Base-by-base conservation (phyloP, 1,140 invertebrate genomes). In the Thaumatotibia leucotreta region DNA sequence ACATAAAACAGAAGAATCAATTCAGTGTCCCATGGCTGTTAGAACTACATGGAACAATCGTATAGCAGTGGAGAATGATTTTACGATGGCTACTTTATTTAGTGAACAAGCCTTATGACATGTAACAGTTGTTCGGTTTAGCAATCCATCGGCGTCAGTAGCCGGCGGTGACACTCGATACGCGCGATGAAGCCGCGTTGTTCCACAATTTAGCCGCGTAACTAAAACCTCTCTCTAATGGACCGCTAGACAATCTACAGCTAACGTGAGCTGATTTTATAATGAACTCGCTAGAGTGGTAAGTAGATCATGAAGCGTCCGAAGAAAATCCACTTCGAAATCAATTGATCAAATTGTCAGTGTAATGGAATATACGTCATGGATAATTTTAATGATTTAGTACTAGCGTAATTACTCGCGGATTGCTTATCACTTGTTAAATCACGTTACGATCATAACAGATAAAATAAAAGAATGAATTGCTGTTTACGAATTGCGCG, bases 181-280 rank as follows among this genome's bases (percentile, higher is more conserved):
- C 75, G 69, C 62, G 29, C 72, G 68, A 82, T 77, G 75, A 84
- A 83, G 83, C 74, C 76, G 77, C 82, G 80, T 77, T 84, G 85
- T 84, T 87, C 82, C 76, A 86, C 84, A 84, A 86, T 88, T 88
- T 84, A 87, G 84, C 83, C 84, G 71, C 82, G 86, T 77, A 89
- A 89, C 50, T 61, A 61, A 68, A 65, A 80, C 77, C 73, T 35
- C 24, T 63, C 72, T 74, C 74, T 87, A 86, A 89, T 88, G 85
- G 87, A 82, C 70, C 72, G 69, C 69, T 72, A 67, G 74, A 73
- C 68, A 35, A 70, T 66, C 65, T 39, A 67, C 61, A 66, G 58
- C 6, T n/a, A 62, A 68, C 50, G 62, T 61, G 39, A 52, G 29
- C 39, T 63, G 58, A 68, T 45, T 65, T 73, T 54, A 20, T 20